Conservation (phyloP, 2,888 invertebrate genomes). For the Amphimallon solstitiale region DNA sequence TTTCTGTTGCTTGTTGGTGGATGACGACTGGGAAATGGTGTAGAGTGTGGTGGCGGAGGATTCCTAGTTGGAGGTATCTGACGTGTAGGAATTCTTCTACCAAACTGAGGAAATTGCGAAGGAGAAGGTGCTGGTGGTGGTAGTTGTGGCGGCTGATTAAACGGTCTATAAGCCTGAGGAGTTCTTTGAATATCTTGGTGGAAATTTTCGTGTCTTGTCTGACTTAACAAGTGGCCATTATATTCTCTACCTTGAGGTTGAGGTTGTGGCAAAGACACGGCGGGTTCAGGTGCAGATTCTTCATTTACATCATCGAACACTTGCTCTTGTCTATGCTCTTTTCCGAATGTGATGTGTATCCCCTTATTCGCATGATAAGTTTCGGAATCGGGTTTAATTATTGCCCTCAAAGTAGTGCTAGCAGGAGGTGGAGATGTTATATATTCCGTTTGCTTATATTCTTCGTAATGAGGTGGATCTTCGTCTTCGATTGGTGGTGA, state of each 20-base stretch:
- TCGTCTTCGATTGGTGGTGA: conserved; percentile 70
- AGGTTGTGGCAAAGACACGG: conserved; percentile 67
- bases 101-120: conserved; percentile 37
- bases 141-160: conserved; percentile 60
- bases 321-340: conserved; percentile 67
- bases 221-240: neutral
- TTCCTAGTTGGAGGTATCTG: conserved; percentile 37
- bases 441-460: conserved; percentile 46
- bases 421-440: conserved; percentile 66
- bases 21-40: conserved; percentile 29
- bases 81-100: conserved; percentile 37
- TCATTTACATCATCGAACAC: conserved; percentile 66
- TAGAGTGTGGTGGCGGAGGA: conserved; percentile 22
- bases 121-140: conserved; percentile 56
- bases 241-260: conserved; percentile 10
- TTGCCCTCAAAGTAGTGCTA: conserved; percentile 83
- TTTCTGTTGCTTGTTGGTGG: neutral
- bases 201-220: conserved; percentile 11
- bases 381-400: conserved; percentile 89
- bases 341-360: conserved; percentile 83
- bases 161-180: conserved; percentile 68
- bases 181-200: conserved; percentile 50
- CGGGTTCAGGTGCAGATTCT: conserved; percentile 74
- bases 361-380: conserved; percentile 83
- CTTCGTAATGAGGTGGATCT: conserved; percentile 66